These are phyloP conservation scores for Bradypodion ventrale DNA, from an alignment of 2,797 vertebrate genomes.

Conservation along the genomic window DNA sequence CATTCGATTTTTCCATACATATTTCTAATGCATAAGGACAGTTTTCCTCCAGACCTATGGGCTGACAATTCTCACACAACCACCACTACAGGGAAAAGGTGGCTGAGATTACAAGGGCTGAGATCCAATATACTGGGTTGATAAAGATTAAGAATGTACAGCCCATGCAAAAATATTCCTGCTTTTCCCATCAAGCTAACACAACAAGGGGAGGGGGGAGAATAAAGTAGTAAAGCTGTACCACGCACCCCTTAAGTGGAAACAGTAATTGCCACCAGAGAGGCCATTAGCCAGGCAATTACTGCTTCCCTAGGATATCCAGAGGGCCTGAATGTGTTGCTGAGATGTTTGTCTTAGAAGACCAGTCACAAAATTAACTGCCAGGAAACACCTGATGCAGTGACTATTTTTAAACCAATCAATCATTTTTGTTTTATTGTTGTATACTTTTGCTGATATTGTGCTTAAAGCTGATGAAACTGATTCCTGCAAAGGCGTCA, in stretches of 20 bases:
- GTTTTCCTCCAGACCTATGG: too few species aligned
- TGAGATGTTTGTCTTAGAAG: slow-evolving; percentile 12
- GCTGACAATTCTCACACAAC: too few species aligned
- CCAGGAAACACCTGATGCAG: slow-evolving; percentile 14
- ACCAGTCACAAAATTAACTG: slow-evolving; percentile 23
- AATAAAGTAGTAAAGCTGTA: slow-evolving; percentile 7
- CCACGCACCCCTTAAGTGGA: not conserved
- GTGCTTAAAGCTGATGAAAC: not conserved
- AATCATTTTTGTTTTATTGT: slow-evolving; percentile 23
- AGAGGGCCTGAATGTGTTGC: not conserved
- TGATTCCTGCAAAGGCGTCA: not conserved
- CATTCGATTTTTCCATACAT: not conserved
- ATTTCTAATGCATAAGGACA: not conserved
- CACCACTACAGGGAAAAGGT: too few species aligned
- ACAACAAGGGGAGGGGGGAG: too few species aligned
- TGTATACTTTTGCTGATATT: slow-evolving; percentile 7
- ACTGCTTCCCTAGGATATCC: slow-evolving; percentile 7
- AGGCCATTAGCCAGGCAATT: slow-evolving; percentile 16
- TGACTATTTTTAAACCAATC: not conserved
- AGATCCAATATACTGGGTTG: too few species aligned
- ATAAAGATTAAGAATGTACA: too few species aligned
- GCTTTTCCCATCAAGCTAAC: not conserved
- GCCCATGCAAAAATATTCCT: not conserved
- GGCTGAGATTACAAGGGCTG: too few species aligned
- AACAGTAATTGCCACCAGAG: slow-evolving; percentile 13